Base-by-base conservation (phyloP, 2,888 invertebrate species). In the Papilio elwesi region DNA sequence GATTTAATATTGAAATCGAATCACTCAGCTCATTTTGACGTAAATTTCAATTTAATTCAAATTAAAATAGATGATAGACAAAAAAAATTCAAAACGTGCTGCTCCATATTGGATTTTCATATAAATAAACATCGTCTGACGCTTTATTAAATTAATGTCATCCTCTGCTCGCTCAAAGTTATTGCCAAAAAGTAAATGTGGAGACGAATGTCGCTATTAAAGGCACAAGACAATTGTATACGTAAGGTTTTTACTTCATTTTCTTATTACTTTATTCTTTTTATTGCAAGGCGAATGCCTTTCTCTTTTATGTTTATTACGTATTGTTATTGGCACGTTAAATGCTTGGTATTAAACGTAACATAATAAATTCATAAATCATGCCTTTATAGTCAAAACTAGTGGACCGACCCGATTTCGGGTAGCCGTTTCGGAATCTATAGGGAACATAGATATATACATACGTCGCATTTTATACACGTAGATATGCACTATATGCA, bases 181-280 rank as follows among this genome's bases (percentile, higher is more conserved):
- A 57, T 57, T 36, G 57, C 36, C 13, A 26, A 36, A 57, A 57
- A 57, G 36, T 57, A 57, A 57, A 57, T 57, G 26, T 57, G 57
- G 57, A 57, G 57, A 57, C 57, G 57, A 57, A 57, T 36, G 36
- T 57, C 15, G 15, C 53, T 53, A 10, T 53, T 36, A 57, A 57
- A 57, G 36, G 36, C 57, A 12, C 13, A 26, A 55, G 11, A 53
- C 53, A 36, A 57, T 36, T 57, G 57, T 57, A 57, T 57, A 11
- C 57, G 57, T 57, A 57, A 57, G 15, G 57, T 26, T 36, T 55
- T 26, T 57, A 57, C 57, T 57, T 57, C 57, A 55, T 55, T 55
- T 26, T 55, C 26, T 55, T 55, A 55, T 55, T 55, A 55, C 55
- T 15, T 53, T 53, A 43, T 43, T 43, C 43, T 53, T 53, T 16